phyloP scores from a whole-genome alignment of 2,113 vertebrate species.

The Poecilia latipinna region DNA sequence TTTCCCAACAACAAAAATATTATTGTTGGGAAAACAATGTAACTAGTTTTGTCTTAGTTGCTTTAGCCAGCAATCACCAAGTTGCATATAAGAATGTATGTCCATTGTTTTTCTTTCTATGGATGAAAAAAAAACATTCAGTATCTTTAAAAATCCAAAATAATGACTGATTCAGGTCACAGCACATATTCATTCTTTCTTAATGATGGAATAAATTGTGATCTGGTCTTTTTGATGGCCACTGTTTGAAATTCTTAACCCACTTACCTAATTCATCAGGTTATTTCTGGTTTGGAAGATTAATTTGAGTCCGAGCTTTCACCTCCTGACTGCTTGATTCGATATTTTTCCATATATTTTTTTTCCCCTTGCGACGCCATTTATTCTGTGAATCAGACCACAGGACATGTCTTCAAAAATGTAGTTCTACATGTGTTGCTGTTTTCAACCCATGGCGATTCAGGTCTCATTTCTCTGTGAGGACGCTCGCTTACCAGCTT shows the following conservation, averaged over 20 bases:
- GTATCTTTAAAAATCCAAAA: background rate
- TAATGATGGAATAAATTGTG: background rate
- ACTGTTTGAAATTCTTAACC: background rate
- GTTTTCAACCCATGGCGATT: background rate
- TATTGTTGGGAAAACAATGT: too few relatives aligned
- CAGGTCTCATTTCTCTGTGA: background rate
- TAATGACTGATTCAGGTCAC: too few relatives aligned
- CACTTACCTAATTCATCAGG: background rate
- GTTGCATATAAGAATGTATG: too few relatives aligned
- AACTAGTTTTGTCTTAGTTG: conserved; percentile 21
- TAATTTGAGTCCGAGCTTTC: background rate
- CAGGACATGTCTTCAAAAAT: too few relatives aligned
- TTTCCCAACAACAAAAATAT: conserved; percentile 6
- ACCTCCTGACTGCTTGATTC: background rate
- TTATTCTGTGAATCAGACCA: background rate
- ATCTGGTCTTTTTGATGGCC: background rate
- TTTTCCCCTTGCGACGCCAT: background rate
- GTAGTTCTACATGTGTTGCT: background rate
- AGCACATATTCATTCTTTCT: too few relatives aligned
- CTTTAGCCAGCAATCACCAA: conserved; percentile 15
- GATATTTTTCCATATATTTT: background rate
- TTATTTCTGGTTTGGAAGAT: background rate
- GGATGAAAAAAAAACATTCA: background rate
- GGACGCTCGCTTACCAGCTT: too few relatives aligned
- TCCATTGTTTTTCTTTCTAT: background rate